Evolutionary conservation across 2,797 vertebrate genomes (phyloP).

Genomic region (Semaprochilodus insignis): DNA sequence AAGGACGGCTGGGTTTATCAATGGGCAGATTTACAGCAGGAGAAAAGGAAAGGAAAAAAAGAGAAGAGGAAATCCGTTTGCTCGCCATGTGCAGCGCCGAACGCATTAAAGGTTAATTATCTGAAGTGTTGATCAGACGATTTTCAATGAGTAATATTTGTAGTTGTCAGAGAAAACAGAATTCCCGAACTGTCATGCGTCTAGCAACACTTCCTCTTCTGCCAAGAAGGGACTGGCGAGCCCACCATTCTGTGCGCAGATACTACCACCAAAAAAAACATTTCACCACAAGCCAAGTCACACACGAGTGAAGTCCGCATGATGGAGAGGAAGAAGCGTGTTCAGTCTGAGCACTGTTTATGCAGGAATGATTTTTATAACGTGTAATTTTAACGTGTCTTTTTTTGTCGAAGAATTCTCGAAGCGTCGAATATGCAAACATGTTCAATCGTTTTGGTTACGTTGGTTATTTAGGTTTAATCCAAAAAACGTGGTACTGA

Average conservation of each 20-base stretch:
- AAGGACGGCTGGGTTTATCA: slow-evolving; percentile 49
- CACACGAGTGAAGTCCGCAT: background rate
- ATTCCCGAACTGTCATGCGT: slow-evolving; percentile 79
- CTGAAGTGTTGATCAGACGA: slow-evolving; percentile 80
- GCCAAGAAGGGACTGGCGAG: slow-evolving; percentile 74
- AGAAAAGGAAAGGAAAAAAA: background rate
- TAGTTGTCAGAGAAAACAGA: slow-evolving; percentile 77
- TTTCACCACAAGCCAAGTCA: background rate
- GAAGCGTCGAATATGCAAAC: background rate
- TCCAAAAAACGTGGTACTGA: too few relatives aligned
- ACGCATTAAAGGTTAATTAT: slow-evolving; percentile 78
- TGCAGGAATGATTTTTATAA: too few relatives aligned
- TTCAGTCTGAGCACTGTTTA: background rate
- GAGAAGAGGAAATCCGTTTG: slow-evolving; percentile 71
- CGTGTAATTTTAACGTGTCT: background rate
- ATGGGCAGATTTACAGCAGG: slow-evolving; percentile 66
- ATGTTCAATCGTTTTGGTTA: background rate
- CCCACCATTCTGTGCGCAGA: slow-evolving; percentile 37
- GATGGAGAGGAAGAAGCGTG: background rate
- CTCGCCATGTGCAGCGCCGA: slow-evolving; percentile 69
- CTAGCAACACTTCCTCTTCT: slow-evolving; percentile 79
- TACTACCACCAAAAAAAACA: background rate
- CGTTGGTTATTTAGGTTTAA: too few relatives aligned
- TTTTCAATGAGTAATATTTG: slow-evolving; percentile 81
- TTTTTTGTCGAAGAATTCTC: background rate